Base-by-base conservation (phyloP, 2,797 vertebrate genomes). In the Coccyzus lansbergi region DNA sequence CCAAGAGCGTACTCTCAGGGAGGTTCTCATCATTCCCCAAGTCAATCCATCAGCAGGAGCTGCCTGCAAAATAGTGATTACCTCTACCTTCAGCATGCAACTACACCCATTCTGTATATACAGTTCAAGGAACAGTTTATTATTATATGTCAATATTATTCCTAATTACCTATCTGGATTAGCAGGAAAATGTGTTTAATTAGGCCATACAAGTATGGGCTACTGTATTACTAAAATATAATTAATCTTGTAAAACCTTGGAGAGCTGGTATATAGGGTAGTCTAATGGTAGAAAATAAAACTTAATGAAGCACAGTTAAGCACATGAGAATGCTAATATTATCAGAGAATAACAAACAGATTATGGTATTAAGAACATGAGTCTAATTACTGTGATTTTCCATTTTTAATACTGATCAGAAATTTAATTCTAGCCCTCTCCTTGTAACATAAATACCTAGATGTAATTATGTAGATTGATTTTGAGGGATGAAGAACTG, bases 161-260 rank as follows among this genome's bases (percentile, higher is more conserved):
- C 86, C 84, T 96, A 95, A 95, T 92, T 92, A 92, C 22, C 60
- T 95, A 46, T 76, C 58, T 83, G 81, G 86, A 90, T 96, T 91
- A 93, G 58, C 76, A 92, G 62, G 5, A 88, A 91, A 76, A 69
- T 68, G 33, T 86, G 44, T 81, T 91, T 95, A 93, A 91, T 92
- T 80, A 94, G 86, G 77, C 70, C 53, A 91, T 56, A 93, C 33
- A 93, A 92, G 26, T 48, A 29, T 34, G 58, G 90, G 55, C 65
- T 65, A 79, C 55, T 58, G n/a, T 70, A 77, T 46, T 62, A 95
- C 64, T 88, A 90, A 96, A 97, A 93, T 83, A n/a, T 36, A 96
- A 90, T 79, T 80, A 90, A 91, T 83, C 49, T 48, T 56, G 58
- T 92, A 79, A 94, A 96, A 86, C 33, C 40, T 46, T 22, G 59